Conservation (phyloP, 2,888 invertebrate genomes). For the Brenthis ino region DNA sequence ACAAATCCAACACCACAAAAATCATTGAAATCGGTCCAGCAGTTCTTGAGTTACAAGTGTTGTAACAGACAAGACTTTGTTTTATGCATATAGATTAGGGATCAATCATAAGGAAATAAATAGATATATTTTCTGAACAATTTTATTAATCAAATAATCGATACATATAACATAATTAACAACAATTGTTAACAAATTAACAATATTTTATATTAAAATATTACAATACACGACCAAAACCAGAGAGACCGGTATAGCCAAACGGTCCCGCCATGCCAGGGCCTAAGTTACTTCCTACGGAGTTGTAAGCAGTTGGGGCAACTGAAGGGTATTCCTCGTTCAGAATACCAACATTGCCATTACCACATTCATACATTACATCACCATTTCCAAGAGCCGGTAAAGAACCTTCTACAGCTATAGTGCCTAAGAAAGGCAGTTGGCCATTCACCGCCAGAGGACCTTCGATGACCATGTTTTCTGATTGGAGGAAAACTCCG, state of each 20-base stretch:
- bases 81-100: too few relatives aligned
- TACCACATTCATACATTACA: constrained; percentile 44
- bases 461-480: constrained; percentile 51
- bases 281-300: constrained; percentile 10
- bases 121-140: background rate
- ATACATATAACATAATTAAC: background rate
- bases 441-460: constrained; percentile 48
- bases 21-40: too few relatives aligned
- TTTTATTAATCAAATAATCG: constrained; percentile 9
- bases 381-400: constrained; percentile 44
- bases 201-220: background rate
- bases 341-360: constrained; percentile 40
- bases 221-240: constrained; percentile 1
- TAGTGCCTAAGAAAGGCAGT: constrained; percentile 31
- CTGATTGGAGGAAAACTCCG: constrained; percentile 50
- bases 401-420: constrained; percentile 38
- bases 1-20: too few relatives aligned
- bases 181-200: constrained; percentile 4
- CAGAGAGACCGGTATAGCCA: background rate
- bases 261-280: constrained; percentile 6
- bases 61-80: too few relatives aligned
- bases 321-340: constrained; percentile 30
- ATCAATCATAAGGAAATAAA: background rate
- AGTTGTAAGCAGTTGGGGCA: constrained; percentile 4
- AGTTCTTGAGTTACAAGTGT: too few relatives aligned